phyloP scores from a whole-genome alignment of 2,888 invertebrate species.

The Rotaria macrura region DNA sequence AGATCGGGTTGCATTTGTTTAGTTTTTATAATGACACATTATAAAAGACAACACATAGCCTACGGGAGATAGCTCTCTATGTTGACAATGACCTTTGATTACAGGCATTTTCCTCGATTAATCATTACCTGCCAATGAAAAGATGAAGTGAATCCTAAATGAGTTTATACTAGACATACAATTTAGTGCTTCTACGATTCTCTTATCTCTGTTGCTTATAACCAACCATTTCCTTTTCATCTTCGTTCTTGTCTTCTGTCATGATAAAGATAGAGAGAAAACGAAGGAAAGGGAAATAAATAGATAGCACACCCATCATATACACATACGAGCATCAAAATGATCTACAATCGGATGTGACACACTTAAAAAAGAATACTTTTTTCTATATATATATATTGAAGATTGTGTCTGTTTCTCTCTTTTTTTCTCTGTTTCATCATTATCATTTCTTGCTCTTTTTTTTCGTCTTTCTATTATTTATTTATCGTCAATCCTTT shows the following conservation, averaged over 20 bases:
- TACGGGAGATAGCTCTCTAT: background rate
- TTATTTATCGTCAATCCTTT: background rate
- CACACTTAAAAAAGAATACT: conserved; percentile 6
- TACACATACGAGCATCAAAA: background rate
- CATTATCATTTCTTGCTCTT: background rate
- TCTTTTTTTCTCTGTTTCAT: background rate
- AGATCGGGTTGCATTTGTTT: background rate
- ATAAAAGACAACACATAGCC: background rate
- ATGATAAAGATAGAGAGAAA: background rate
- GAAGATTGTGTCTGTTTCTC: background rate
- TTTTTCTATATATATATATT: background rate
- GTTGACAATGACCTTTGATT: background rate
- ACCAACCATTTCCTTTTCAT: background rate
- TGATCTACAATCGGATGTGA: background rate
- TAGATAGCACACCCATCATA: background rate
- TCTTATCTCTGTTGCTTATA: background rate
- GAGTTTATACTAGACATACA: background rate
- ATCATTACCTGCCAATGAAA: background rate
- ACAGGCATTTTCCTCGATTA: background rate
- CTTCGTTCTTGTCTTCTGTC: no score
- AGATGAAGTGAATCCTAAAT: background rate
- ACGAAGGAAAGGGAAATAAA: background rate
- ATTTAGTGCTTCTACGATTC: background rate
- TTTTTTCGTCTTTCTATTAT: background rate
- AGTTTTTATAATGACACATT: background rate